phyloP scores from a whole-genome alignment of 2,888 invertebrate genomes.

The Apamea sordens region DNA sequence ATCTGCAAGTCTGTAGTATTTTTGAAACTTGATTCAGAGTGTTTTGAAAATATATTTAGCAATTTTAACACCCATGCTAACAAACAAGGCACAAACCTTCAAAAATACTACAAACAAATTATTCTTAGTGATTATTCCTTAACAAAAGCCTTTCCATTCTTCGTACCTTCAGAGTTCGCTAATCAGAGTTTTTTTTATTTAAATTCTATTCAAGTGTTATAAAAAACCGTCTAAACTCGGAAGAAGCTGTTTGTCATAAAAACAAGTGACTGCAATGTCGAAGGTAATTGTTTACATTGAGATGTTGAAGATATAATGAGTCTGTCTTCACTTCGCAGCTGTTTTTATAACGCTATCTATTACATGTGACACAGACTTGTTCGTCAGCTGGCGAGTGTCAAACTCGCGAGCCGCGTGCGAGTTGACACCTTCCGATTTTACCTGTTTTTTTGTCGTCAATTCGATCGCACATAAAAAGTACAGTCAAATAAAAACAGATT shows the following conservation, averaged over 20 bases:
- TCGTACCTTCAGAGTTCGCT: not conserved
- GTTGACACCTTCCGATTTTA: too few relatives aligned
- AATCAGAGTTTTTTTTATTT: slow-evolving; percentile 27
- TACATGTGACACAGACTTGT: slow-evolving; percentile 7
- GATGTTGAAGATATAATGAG: not conserved
- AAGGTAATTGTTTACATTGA: slow-evolving; percentile 33
- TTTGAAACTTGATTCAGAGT: not conserved
- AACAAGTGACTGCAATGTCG: slow-evolving; percentile 25
- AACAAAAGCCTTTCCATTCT: slow-evolving; percentile 19
- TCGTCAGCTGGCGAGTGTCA: too few relatives aligned
- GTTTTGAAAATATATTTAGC: not conserved
- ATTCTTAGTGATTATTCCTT: not conserved
- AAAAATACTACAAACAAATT: not conserved
- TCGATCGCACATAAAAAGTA: too few relatives aligned
- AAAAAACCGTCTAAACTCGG: slow-evolving; percentile 22
- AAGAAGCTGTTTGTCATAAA: slow-evolving; percentile 23
- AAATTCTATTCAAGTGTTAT: slow-evolving; percentile 14
- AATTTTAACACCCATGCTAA: not conserved
- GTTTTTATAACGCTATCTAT: slow-evolving; percentile 11
- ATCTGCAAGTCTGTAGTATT: too few relatives aligned
- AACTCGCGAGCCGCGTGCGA: too few relatives aligned
- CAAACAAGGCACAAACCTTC: not conserved
- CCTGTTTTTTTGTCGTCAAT: too few relatives aligned
- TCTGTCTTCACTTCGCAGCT: not conserved
- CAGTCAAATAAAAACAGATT: too few relatives aligned